Evolutionary conservation across 2,888 invertebrate species (phyloP).

Genomic region (Pristionchus maxplancki): DNA sequence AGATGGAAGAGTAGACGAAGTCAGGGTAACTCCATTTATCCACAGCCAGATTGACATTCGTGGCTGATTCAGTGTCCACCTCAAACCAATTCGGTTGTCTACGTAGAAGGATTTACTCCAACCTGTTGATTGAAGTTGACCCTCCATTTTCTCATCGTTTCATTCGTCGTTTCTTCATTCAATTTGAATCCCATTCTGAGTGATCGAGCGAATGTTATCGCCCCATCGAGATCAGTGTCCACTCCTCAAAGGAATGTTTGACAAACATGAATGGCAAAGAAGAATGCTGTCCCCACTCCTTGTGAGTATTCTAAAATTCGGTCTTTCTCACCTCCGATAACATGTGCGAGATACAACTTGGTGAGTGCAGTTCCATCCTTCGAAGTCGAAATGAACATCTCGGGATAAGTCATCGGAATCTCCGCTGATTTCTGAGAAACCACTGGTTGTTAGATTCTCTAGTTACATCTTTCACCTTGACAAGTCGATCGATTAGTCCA

Average conservation of each 20-base stretch:
- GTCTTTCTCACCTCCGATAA: conserved; percentile 60
- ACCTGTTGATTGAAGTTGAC: conserved; percentile 67
- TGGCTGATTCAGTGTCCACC: conserved; percentile 45
- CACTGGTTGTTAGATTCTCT: too few species aligned
- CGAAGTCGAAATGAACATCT: conserved; percentile 66
- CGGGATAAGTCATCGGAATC: conserved; percentile 63
- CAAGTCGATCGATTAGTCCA: conserved; percentile 58
- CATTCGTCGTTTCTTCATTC: conserved; percentile 60
- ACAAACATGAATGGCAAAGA: not conserved
- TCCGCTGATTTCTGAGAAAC: conserved; percentile 33
- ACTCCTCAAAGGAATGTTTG: conserved; percentile 56
- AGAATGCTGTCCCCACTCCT: too few species aligned
- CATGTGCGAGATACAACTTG: conserved; percentile 61
- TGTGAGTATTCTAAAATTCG: too few species aligned
- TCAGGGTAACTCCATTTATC: conserved; percentile 41
- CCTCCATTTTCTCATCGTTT: conserved; percentile 65
- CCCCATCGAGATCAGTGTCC: conserved; percentile 69
- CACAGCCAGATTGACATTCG: not conserved
- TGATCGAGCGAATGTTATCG: conserved; percentile 67
- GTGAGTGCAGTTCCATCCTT: conserved; percentile 64
- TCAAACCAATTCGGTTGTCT: conserved; percentile 18
- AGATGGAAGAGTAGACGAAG: conserved; percentile 25
- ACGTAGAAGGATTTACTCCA: not conserved
- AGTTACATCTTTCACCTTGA: conserved; percentile 58
- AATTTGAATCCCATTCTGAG: conserved; percentile 68